phyloP scores from a whole-genome alignment of 1,140 invertebrate species.

The Sycophaga agraensis region DNA sequence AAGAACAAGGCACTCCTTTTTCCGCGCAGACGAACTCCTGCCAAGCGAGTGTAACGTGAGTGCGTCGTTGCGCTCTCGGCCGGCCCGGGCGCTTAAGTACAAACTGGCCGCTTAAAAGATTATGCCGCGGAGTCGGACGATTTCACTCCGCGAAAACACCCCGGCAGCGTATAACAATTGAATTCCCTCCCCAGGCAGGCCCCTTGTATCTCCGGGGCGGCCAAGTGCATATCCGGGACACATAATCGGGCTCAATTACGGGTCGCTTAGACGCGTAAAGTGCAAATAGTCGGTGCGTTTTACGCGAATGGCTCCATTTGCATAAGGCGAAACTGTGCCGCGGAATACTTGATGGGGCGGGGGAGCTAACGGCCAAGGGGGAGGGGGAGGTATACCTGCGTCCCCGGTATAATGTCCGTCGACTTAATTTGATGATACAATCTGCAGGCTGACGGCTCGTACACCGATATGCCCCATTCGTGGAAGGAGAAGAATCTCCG shows the following conservation, averaged over 20 bases:
- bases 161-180: too few relatives aligned
- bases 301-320: background rate
- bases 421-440: slow-evolving; percentile 73
- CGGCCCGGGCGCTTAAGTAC: too few relatives aligned
- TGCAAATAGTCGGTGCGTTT: background rate
- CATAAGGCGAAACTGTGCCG: background rate
- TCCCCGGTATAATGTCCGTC: slow-evolving; percentile 75
- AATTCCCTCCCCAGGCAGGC: too few relatives aligned
- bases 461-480: slow-evolving; percentile 75
- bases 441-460: slow-evolving; percentile 74
- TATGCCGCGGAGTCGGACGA: too few relatives aligned
- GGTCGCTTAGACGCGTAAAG: too few relatives aligned
- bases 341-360: background rate
- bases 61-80: too few relatives aligned
- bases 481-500: slow-evolving; percentile 76
- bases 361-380: too few relatives aligned
- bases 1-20: slow-evolving; percentile 66
- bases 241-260: too few relatives aligned
- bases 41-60: too few relatives aligned
- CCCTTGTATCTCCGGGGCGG: too few relatives aligned
- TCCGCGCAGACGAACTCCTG: slow-evolving; percentile 74
- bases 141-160: background rate
- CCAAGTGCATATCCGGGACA: too few relatives aligned
- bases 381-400: slow-evolving; percentile 57
- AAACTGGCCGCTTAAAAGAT: too few relatives aligned